Percentiles rank a stretch among this genome's conserved stretches.
These are phyloP conservation scores for Monopis laevigella DNA, from an alignment of 2,888 invertebrate genomes.

Conservation along the genomic window DNA sequence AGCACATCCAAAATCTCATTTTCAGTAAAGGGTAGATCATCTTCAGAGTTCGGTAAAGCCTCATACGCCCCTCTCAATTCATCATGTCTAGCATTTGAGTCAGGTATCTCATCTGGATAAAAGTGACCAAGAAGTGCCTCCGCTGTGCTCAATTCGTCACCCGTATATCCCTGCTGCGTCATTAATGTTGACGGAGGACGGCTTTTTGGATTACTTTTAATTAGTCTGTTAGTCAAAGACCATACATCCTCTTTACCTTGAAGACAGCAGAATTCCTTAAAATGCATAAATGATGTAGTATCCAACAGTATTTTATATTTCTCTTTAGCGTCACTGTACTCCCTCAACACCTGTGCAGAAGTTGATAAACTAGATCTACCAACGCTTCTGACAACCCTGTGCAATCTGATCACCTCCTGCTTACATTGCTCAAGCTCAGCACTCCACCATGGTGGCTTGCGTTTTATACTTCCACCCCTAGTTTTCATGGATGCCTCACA, in stretches of 20 bases:
- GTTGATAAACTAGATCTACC: too few relatives aligned
- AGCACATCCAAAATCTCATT: slow-evolving; percentile 16
- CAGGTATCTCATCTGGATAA: slow-evolving; percentile 18
- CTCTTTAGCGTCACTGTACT: too few relatives aligned
- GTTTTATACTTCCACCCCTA: too few relatives aligned
- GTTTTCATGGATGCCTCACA: too few relatives aligned
- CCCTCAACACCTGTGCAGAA: too few relatives aligned
- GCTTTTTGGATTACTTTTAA: slow-evolving; percentile 14
- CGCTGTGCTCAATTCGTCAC: slow-evolving; percentile 14
- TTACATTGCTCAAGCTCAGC: too few relatives aligned
- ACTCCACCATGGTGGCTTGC: too few relatives aligned
- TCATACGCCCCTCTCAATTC: background rate
- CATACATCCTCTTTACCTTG: slow-evolving; percentile 22
- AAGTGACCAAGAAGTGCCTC: slow-evolving; percentile 13
- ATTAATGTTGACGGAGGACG: slow-evolving; percentile 19
- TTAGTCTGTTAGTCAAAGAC: slow-evolving; percentile 20
- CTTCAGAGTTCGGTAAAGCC: background rate
- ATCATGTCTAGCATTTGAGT: background rate
- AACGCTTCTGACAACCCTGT: too few relatives aligned
- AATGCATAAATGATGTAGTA: too few relatives aligned
- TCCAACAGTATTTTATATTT: too few relatives aligned
- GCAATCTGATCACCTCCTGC: too few relatives aligned
- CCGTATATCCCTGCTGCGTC: slow-evolving; percentile 15
- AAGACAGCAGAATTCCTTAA: slow-evolving; percentile 20
- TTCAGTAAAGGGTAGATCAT: slow-evolving; percentile 17